Conservation (phyloP, 2,113 vertebrate species). For the Anas platyrhynchos region DNA sequence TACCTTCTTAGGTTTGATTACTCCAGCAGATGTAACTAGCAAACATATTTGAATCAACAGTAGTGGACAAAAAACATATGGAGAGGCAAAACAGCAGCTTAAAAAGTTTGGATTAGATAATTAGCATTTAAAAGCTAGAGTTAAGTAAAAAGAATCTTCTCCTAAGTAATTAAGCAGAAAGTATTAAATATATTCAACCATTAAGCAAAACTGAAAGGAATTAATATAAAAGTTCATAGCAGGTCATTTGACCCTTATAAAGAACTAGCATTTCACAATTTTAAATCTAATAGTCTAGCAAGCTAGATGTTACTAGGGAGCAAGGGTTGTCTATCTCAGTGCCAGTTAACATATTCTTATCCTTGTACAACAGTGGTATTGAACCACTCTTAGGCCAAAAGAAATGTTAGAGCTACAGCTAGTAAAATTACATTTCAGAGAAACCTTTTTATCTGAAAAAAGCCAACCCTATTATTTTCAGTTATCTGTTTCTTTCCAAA, state of each 20-base stretch:
- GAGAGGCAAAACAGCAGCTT: background rate
- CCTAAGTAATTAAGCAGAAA: background rate
- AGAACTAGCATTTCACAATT: background rate
- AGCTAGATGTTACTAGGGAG: background rate
- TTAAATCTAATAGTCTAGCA: background rate
- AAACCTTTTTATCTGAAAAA: background rate
- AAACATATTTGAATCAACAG: background rate
- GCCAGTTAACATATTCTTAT: background rate
- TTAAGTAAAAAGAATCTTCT: background rate
- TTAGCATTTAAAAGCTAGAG: background rate
- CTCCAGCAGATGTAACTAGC: background rate
- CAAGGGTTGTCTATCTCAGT: accelerated
- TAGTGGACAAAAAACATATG: accelerated
- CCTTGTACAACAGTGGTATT: background rate
- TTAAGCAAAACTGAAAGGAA: background rate
- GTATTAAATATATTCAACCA: background rate
- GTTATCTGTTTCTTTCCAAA: background rate
- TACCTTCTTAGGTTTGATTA: background rate
- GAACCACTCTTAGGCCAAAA: background rate
- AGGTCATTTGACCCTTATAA: background rate
- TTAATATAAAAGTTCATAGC: background rate
- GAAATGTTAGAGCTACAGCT: background rate
- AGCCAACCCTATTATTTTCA: background rate
- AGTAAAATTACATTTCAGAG: background rate
- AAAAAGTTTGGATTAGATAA: background rate